Base-by-base conservation (phyloP, 2,888 invertebrate species). In the Plagiodera versicolora region DNA sequence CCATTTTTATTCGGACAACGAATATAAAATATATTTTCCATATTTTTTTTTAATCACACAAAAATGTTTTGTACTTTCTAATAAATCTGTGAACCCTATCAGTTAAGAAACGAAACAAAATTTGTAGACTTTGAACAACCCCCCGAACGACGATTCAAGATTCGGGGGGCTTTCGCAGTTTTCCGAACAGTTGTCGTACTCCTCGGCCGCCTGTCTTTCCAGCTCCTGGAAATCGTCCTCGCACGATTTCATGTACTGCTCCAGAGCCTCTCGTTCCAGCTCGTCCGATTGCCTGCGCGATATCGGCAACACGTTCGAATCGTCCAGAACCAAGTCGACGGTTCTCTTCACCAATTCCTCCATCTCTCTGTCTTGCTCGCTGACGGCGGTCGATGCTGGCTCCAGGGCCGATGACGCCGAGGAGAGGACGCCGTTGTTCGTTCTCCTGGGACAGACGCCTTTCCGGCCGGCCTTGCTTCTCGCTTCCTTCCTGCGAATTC, bases 151-250 rank as follows among this genome's bases (percentile, higher is more conserved):
- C 44, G 58, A 44, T 10, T 63, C 54, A 68, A 60, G 60, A 67
- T 66, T 70, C 71, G 70, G 70, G 69, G 71, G 71, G 70, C 67
- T 58, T 62, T 55, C 68, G 67, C 65, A 75, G 74, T 74, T 75
- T 71, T 75, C 72, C 74, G 72, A 72, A 69, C 64, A 60, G 24
- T 58, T 64, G 24, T 74, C 84, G 75, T 88, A 88, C 72, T 89
- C 88, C 70, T 88, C 89, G 52, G 85, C 84, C 0, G 88, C 89
- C 70, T 88, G 85, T 60, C 85, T 82, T 71, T 88, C 88, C 59
- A 88, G 76, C 65, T 88, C 87, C 56, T 84, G 82, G 73, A 84
- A 85, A 67, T 84, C 85, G 8, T 83, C 84, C 67, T 85, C 85
- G 71, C 83, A 85, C 66, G 77, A 77, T 24, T 70, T 71, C 5